A percentile compares a stretch with the other conserved stretches of the same genome.
These are phyloP conservation scores for Aldabrachelys gigantea DNA, from an alignment of 2,113 vertebrate species.

Conservation along the genomic window DNA sequence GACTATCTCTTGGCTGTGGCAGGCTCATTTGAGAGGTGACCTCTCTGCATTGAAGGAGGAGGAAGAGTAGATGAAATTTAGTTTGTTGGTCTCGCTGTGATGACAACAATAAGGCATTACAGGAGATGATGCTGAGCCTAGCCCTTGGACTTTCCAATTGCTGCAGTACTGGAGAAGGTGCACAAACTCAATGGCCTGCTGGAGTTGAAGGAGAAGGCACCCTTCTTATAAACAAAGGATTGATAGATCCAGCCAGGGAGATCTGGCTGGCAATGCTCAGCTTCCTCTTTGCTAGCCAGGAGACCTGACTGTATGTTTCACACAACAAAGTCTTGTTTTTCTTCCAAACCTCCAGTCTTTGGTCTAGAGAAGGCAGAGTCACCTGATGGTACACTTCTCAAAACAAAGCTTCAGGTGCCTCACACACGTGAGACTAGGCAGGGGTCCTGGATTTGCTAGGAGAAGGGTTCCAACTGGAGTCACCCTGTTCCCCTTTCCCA, in stretches of 20 bases:
- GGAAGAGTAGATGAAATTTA: not conserved
- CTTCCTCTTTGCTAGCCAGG: not conserved
- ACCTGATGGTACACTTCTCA: not conserved
- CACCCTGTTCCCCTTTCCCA: not conserved
- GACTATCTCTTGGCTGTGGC: not conserved
- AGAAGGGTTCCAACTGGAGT: not conserved
- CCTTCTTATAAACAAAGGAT: not conserved
- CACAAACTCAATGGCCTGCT: not conserved
- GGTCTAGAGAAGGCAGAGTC: not conserved
- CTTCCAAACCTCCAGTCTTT: not conserved
- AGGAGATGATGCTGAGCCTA: not conserved
- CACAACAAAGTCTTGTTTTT: not conserved
- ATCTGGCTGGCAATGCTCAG: not conserved
- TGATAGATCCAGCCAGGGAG: not conserved
- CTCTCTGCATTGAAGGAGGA: not conserved
- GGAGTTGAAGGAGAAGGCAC: not conserved
- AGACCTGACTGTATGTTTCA: not conserved
- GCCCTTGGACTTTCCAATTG: not conserved
- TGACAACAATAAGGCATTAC: not conserved
- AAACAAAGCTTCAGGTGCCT: not conserved
- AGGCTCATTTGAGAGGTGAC: not conserved
- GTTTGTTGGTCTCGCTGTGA: not conserved
- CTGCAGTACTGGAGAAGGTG: not conserved
- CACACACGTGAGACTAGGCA: not conserved
- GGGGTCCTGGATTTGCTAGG: not conserved